Evolutionary conservation across 2,113 vertebrate genomes (phyloP).

Genomic region (Sula dactylatra): DNA sequence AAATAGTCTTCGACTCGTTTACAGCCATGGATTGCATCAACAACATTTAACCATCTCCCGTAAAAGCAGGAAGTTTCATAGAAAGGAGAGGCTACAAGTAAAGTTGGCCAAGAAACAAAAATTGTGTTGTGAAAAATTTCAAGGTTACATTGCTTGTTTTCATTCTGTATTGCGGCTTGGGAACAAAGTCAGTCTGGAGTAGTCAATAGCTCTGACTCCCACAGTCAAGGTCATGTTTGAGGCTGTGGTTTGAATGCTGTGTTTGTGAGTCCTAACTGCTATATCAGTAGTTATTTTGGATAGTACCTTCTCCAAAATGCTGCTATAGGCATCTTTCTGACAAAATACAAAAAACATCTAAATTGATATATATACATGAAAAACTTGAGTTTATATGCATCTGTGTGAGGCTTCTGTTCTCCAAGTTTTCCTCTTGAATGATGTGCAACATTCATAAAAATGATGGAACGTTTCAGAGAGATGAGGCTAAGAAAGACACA

Average conservation of each 20-base stretch:
- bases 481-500: background rate
- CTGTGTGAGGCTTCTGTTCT: background rate
- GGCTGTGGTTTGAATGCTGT: background rate
- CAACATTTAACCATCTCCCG: background rate
- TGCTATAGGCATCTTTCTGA: background rate
- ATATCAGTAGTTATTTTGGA: background rate
- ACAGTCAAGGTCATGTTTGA: slow-evolving; percentile 25
- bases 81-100: slow-evolving; percentile 1
- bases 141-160: slow-evolving; percentile 55
- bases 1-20: slow-evolving; percentile 31
- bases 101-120: slow-evolving; percentile 22
- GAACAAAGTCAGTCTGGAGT: slow-evolving; percentile 8
- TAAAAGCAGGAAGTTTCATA: slow-evolving; percentile 30
- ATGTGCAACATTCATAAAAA: background rate
- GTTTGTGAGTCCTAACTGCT: background rate
- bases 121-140: slow-evolving; percentile 37
- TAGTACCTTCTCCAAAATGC: background rate
- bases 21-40: background rate
- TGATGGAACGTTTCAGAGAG: background rate
- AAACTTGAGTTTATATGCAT: background rate
- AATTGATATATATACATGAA: background rate
- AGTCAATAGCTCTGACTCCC: background rate
- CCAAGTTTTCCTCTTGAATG: background rate
- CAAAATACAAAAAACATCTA: background rate
- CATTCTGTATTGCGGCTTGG: background rate